Conservation (phyloP, 2,113 vertebrate species). For the Dipodomys merriami region DNA sequence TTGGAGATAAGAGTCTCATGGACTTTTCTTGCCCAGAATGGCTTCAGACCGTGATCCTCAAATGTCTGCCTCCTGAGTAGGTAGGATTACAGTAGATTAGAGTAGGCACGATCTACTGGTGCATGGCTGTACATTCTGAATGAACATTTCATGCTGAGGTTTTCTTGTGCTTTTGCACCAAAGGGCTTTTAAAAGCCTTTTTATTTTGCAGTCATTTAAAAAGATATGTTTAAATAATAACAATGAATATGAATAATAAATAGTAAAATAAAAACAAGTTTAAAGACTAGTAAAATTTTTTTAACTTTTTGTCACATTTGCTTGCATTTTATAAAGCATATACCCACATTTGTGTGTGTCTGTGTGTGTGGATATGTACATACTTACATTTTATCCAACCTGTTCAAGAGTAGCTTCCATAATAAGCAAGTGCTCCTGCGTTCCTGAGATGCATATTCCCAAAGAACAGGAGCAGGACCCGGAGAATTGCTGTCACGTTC, state of each 20-base stretch:
- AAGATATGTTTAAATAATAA: too few species aligned
- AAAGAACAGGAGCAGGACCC: not conserved
- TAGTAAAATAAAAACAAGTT: not conserved
- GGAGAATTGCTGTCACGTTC: not conserved
- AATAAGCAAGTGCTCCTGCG: not conserved
- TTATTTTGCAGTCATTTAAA: constrained; percentile 19
- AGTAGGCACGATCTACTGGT: too few species aligned
- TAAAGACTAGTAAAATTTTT: not conserved
- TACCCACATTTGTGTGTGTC: not conserved
- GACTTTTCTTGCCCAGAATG: too few species aligned
- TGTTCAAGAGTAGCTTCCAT: not conserved
- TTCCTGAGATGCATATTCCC: not conserved
- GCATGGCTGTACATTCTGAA: too few species aligned
- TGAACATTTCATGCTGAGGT: not conserved
- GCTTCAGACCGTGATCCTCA: too few species aligned
- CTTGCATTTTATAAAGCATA: not conserved
- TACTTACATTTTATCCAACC: not conserved
- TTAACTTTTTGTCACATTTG: not conserved
- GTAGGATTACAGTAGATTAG: too few species aligned
- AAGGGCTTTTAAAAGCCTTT: not conserved
- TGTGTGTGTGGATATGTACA: not conserved
- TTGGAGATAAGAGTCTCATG: too few species aligned
- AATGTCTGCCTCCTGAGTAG: too few species aligned
- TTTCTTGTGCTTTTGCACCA: not conserved
- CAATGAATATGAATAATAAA: too few species aligned